Base-by-base conservation (phyloP, 64 coral and sea anemone species). In the Pachyseris speciosa region DNA sequence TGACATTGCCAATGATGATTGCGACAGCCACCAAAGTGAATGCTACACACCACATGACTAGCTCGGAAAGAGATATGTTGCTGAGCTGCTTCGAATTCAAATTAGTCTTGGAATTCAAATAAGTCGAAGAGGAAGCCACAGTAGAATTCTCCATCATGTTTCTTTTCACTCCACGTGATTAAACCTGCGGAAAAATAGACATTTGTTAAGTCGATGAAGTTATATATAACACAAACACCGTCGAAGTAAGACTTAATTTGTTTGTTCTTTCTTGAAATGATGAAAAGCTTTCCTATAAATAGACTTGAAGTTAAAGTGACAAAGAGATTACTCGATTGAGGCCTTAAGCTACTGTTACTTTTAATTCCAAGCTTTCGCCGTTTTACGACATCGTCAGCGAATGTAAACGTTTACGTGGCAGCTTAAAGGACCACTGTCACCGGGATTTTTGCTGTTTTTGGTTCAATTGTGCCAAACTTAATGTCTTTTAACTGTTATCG, bases 1-100 rank as follows among this genome's bases (percentile, higher is more conserved):
- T 16, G 0, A 71, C 66, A 71, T 96, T 96, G 31, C 94, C 90
- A 48, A 96, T 47, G 27, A 93, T 33, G 19, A 88, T 89, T n/a
- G 78, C 76, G 27, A 93, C 7, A 34, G 90, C 94, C 1, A 96
- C 58, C 60, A 92, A 9, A 15, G 80, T 85, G 59, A 93, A 92
- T 6, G 68, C 38, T 3, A 47, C 28, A 58, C 74, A 74, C 94
- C 94, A 96, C 19, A 58, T 33, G 65, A 96, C 57, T 3, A 93
- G 49, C 42, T 91, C 44, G 5, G 78, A 53, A 7, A 83, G 43
- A 16, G 63, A 42, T 37, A 90, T 69, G 34, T 30, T 25, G 22
- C 34, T 27, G 22, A 34, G 36, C 20, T 38, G 32, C 2, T 15
- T 63, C 25, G 22, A 53, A 13, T 19, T 22, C 11, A 40, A 16